Percentiles rank a stretch among this genome's conserved stretches.
phyloP scores from a whole-genome alignment of 2,797 vertebrate species.

The Aphelocoma californica region DNA sequence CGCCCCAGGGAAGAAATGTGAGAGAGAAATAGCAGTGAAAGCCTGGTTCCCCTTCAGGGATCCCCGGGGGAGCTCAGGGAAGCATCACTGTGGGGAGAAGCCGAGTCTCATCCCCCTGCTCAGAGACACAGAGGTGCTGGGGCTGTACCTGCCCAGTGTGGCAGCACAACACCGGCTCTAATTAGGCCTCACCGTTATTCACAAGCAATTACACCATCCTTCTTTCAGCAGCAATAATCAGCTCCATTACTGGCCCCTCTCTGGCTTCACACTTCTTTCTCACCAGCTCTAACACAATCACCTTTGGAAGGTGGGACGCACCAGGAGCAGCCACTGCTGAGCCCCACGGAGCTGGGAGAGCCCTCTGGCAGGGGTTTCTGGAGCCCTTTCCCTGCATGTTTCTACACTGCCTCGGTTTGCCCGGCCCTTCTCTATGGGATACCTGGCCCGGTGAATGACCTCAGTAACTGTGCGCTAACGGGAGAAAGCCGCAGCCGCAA shows the following conservation, averaged over 20 bases:
- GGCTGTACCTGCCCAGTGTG: background rate
- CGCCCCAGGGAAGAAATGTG: background rate
- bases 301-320: background rate
- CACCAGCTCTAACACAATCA: rapidly evolving
- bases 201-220: background rate
- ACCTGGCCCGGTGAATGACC: background rate
- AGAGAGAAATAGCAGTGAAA: rapidly evolving
- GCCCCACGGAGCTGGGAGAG: background rate
- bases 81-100: background rate
- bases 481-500: too few species aligned
- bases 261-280: too few species aligned
- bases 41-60: background rate
- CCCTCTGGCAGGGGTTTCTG: rapidly evolving
- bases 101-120: background rate
- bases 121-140: background rate
- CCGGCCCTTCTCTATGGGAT: background rate
- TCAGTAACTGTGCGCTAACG: background rate
- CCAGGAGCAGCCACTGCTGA: background rate
- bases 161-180: background rate
- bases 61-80: background rate
- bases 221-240: background rate
- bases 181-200: background rate
- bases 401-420: background rate
- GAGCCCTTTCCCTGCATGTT: background rate
- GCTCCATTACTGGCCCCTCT: background rate